phyloP scores from a whole-genome alignment of 2,797 vertebrate species.

The Erethizon dorsatum region DNA sequence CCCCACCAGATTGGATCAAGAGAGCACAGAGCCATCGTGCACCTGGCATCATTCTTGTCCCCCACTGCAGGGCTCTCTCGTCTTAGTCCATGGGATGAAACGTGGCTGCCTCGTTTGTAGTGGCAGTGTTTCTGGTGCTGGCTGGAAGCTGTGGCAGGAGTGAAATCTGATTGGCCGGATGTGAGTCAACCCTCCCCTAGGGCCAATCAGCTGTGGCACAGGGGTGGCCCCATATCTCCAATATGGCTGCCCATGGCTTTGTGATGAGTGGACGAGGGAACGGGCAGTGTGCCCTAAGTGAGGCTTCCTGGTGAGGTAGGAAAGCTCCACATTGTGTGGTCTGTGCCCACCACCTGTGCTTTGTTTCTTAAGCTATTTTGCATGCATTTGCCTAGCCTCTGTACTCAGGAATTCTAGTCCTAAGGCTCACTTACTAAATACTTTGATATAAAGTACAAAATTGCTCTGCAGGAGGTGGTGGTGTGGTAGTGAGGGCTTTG shows the following conservation, averaged over 20 bases:
- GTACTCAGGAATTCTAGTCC: neutral
- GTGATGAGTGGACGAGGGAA: rapidly evolving
- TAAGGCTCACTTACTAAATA: neutral
- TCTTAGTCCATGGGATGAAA: neutral
- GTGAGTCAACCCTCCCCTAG: neutral
- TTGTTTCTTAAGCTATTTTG: neutral
- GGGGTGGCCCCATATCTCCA: neutral
- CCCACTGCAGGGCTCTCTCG: rapidly evolving
- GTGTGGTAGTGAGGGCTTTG: neutral
- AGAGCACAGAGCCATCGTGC: neutral
- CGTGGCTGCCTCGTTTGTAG: neutral
- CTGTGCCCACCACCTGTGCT: rapidly evolving
- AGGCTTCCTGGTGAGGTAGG: neutral
- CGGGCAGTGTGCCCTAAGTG: neutral
- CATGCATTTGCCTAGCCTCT: neutral
- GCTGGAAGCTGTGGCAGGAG: neutral
- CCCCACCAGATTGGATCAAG: neutral
- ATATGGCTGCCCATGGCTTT: neutral
- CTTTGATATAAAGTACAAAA: neutral
- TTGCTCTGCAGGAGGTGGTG: neutral
- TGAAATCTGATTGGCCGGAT: neutral
- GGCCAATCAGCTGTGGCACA: constrained; percentile 47
- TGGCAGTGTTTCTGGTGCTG: rapidly evolving
- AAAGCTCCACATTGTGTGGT: rapidly evolving
- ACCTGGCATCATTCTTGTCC: rapidly evolving